phyloP scores from a whole-genome alignment of 2,888 invertebrate species.

The Oasisia sp. region DNA sequence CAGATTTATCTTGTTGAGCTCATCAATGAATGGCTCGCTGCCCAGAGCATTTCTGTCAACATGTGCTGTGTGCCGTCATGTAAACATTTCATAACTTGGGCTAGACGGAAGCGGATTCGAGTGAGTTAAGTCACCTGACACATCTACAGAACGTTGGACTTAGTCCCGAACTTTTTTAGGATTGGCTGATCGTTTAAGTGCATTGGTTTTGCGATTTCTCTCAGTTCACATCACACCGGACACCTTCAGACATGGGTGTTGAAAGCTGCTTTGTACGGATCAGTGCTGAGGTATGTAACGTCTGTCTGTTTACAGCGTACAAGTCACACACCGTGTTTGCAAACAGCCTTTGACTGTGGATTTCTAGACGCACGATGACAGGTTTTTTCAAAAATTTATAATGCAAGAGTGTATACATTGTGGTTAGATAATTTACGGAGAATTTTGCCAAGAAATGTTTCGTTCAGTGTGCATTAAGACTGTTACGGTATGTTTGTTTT shows the following conservation, averaged over 20 bases:
- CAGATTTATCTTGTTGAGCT: not conserved
- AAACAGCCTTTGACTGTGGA: no score
- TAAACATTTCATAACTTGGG: not conserved
- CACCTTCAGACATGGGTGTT: not conserved
- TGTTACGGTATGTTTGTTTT: not conserved
- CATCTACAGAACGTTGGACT: not conserved
- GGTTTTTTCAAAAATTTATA: no score
- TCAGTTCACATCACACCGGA: not conserved
- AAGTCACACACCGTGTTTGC: not conserved
- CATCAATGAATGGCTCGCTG: not conserved
- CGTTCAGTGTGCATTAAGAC: no score
- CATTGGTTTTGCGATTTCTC: not conserved
- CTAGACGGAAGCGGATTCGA: conserved; percentile 6
- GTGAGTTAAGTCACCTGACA: not conserved
- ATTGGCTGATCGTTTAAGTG: not conserved
- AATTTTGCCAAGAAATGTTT: no score
- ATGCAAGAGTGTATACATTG: no score
- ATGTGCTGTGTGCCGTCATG: not conserved
- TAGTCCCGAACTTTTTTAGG: not conserved
- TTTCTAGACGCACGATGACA: no score
- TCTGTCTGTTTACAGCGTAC: not conserved
- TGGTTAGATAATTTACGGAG: no score
- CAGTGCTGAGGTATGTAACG: not conserved
- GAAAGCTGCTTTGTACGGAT: not conserved
- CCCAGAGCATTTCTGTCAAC: not conserved